Evolutionary conservation across 2,888 invertebrate species (phyloP).

Genomic region (Lithophane socia): DNA sequence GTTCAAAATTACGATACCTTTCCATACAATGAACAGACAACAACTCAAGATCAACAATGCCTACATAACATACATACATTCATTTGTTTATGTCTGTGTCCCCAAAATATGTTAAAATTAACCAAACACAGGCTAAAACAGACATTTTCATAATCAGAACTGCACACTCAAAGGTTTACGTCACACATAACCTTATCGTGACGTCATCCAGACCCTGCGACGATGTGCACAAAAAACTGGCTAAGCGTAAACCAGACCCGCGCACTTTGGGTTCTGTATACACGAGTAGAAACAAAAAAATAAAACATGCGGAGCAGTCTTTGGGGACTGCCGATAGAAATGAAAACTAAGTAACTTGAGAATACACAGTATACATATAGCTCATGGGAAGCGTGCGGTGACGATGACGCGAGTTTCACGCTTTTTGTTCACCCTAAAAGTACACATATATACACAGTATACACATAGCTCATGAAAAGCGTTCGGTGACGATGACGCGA

Average conservation of each 20-base stretch:
- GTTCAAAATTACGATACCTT: neutral
- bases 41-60: conserved; percentile 19
- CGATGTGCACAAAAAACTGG: conserved; percentile 30
- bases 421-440: too few relatives aligned
- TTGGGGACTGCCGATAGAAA: too few relatives aligned
- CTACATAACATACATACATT: conserved; percentile 14
- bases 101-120: conserved; percentile 19
- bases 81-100: neutral
- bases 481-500: too few relatives aligned
- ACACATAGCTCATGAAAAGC: too few relatives aligned
- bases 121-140: conserved; percentile 33
- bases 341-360: too few relatives aligned
- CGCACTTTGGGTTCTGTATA: neutral
- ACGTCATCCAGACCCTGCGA: conserved; percentile 41
- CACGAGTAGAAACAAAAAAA: neutral
- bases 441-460: too few relatives aligned
- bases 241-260: neutral
- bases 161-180: conserved; percentile 49
- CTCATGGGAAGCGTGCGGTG: too few relatives aligned
- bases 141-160: conserved; percentile 55
- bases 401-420: too few relatives aligned
- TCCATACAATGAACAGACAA: conserved; percentile 2
- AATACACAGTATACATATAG: too few relatives aligned
- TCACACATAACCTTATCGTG: conserved; percentile 49
- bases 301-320: too few relatives aligned